phyloP scores from a whole-genome alignment of 1,140 invertebrate species.

The Pseudomyrmex flavicornis region DNA sequence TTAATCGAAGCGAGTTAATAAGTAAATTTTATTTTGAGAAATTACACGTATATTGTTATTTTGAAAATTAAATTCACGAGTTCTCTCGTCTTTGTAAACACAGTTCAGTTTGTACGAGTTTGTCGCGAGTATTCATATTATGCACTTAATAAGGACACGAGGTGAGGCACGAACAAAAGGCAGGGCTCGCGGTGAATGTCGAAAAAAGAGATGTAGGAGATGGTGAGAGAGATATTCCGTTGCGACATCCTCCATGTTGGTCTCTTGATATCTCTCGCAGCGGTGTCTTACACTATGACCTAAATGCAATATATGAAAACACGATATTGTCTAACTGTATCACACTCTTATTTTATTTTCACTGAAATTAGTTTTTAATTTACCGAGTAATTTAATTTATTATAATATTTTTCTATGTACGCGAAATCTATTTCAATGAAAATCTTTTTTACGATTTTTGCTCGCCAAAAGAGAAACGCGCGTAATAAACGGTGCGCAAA shows the following conservation, averaged over 20 bases:
- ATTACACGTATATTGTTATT: no score
- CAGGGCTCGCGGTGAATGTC: conserved; percentile 32
- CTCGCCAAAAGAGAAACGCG: no score
- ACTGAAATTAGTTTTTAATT: neutral
- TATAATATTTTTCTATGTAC: no score
- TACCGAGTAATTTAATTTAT: neutral
- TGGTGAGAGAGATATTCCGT: conserved; percentile 67
- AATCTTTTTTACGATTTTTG: no score
- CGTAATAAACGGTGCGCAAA: no score
- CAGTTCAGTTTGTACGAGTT: neutral
- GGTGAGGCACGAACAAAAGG: conserved; percentile 50
- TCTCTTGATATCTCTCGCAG: conserved; percentile 69
- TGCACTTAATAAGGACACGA: conserved; percentile 36
- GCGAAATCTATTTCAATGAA: no score
- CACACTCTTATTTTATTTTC: conserved; percentile 12
- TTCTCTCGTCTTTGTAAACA: neutral
- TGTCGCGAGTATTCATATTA: conserved; percentile 9
- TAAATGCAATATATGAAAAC: conserved; percentile 34
- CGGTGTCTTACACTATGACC: conserved; percentile 43
- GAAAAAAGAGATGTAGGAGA: conserved; percentile 63
- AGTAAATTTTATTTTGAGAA: neutral
- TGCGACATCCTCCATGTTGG: conserved; percentile 72
- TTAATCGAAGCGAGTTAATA: neutral
- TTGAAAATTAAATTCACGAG: neutral
- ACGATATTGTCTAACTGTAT: conserved; percentile 39